Evolutionary conservation across 2,797 vertebrate species (phyloP).

Genomic region (Xyrichtys novacula): DNA sequence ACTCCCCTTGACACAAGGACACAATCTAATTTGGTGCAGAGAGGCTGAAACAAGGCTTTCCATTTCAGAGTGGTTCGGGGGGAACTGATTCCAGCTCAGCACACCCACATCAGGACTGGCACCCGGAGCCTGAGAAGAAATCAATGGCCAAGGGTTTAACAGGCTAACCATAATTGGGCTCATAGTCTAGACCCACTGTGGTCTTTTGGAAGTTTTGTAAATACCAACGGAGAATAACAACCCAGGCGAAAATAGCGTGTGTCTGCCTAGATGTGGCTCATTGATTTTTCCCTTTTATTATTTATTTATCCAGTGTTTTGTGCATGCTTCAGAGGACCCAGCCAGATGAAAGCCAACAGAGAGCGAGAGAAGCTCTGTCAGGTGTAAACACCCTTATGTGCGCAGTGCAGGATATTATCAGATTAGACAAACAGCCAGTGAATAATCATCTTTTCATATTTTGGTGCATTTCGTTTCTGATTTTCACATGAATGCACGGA

Average conservation of each 20-base stretch:
- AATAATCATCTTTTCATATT: slow-evolving; percentile 25
- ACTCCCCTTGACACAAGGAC: slow-evolving; percentile 81
- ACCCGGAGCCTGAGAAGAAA: slow-evolving; percentile 70
- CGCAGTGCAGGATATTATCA: slow-evolving; percentile 24
- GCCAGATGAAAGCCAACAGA: slow-evolving; percentile 25
- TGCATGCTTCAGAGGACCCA: slow-evolving; percentile 26
- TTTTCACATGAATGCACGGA: no score
- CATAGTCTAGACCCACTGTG: slow-evolving; percentile 47
- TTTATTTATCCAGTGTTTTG: slow-evolving; percentile 46
- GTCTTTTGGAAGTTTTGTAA: slow-evolving; percentile 71
- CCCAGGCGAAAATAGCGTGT: slow-evolving; percentile 52
- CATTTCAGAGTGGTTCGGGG: slow-evolving; percentile 66
- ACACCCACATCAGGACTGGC: slow-evolving; percentile 55
- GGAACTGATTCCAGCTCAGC: slow-evolving; percentile 64
- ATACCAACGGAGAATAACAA: slow-evolving; percentile 67
- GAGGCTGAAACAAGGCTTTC: slow-evolving; percentile 70
- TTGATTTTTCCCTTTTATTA: slow-evolving; percentile 64
- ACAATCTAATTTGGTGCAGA: slow-evolving; percentile 73
- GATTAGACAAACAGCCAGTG: slow-evolving; percentile 16
- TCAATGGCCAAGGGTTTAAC: slow-evolving; percentile 73
- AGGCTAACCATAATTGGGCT: slow-evolving; percentile 73
- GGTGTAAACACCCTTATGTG: slow-evolving; percentile 9
- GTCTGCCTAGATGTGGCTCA: slow-evolving; percentile 60
- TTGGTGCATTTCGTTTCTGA: slow-evolving; percentile 9
- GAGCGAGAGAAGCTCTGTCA: slow-evolving; percentile 7